Evolutionary conservation across 2,888 invertebrate genomes (phyloP).

Genomic region (Tachina grossa): DNA sequence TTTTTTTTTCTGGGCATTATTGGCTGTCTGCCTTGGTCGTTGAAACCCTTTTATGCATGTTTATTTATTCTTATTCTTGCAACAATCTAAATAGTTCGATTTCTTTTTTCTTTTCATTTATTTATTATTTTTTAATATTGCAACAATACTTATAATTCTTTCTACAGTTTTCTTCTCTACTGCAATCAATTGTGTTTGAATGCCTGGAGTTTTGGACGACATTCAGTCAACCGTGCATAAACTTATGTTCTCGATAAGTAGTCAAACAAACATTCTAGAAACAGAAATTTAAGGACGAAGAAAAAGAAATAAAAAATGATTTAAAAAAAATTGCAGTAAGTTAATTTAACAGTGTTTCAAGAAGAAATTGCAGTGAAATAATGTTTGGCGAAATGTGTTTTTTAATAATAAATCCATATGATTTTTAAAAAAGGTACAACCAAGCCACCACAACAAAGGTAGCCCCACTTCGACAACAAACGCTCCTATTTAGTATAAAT

Average conservation of each 20-base stretch:
- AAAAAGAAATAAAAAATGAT: background rate
- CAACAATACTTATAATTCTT: slow-evolving; percentile 48
- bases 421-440: no score
- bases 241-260: slow-evolving; percentile 70
- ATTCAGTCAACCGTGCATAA: slow-evolving; percentile 68
- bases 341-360: slow-evolving; percentile 18
- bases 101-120: slow-evolving; percentile 31
- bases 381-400: no score
- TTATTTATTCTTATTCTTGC: slow-evolving; percentile 39
- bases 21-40: slow-evolving; percentile 52
- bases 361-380: background rate
- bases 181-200: slow-evolving; percentile 58
- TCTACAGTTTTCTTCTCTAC: slow-evolving; percentile 11
- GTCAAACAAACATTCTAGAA: slow-evolving; percentile 57
- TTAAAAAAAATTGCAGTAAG: slow-evolving; percentile 16
- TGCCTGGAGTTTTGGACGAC: slow-evolving; percentile 58
- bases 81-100: slow-evolving; percentile 31
- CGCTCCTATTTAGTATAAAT: no score
- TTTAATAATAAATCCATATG: no score
- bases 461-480: no score
- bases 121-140: slow-evolving; percentile 27
- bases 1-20: slow-evolving; percentile 30
- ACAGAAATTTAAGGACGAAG: background rate
- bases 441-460: no score
- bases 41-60: slow-evolving; percentile 34